Percentiles rank a stretch among this genome's conserved stretches.
These are phyloP conservation scores for Syngnathus rostellatus DNA, from an alignment of 2,797 vertebrate species.

Conservation along the genomic window DNA sequence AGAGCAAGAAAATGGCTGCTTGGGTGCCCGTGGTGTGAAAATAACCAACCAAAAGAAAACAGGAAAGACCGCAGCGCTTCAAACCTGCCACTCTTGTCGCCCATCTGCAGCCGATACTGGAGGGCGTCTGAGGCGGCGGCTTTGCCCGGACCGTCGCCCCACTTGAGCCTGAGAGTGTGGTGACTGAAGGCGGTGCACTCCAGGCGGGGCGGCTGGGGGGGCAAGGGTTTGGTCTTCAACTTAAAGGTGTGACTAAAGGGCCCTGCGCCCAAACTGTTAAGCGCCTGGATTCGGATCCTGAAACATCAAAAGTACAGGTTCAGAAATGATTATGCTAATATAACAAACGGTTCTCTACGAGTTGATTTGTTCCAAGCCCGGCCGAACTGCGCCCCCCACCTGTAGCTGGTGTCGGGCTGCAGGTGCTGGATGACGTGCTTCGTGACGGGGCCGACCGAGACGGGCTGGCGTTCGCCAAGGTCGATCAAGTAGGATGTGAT, in stretches of 20 bases:
- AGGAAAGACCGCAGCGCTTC: not conserved
- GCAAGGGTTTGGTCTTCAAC: constrained; percentile 94
- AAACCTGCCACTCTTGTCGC: constrained; percentile 88
- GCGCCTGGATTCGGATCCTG: constrained; percentile 94
- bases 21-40: too few relatives aligned
- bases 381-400: constrained; percentile 56
- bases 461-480: constrained; percentile 86
- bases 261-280: constrained; percentile 90
- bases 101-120: constrained; percentile 94
- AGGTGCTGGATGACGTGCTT: constrained; percentile 82
- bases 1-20: not conserved
- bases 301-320: not conserved
- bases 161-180: constrained; percentile 96
- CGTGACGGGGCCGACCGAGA: constrained; percentile 76
- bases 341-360: too few relatives aligned
- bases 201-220: constrained; percentile 88
- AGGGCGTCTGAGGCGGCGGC: constrained; percentile 77
- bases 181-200: constrained; percentile 94
- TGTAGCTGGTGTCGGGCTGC: constrained; percentile 96
- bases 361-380: not conserved
- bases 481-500: constrained; percentile 93
- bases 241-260: constrained; percentile 96
- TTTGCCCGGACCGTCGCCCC: constrained; percentile 87
- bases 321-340: too few relatives aligned
- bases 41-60: not conserved